These are phyloP conservation scores for Plebejus argus DNA, from an alignment of 2,888 invertebrate genomes.

Conservation along the genomic window DNA sequence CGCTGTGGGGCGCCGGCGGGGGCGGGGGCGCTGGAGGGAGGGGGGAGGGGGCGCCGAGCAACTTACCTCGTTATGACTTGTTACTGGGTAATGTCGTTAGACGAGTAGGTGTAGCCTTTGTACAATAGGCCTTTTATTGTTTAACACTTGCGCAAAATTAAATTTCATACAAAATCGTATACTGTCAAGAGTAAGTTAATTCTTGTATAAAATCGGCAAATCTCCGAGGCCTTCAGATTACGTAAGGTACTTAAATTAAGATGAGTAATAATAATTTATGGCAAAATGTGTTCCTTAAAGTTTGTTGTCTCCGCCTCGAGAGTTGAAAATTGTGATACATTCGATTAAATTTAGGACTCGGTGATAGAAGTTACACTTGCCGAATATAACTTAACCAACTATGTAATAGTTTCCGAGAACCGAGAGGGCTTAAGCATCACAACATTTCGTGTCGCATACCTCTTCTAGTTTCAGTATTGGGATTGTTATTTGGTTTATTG, in stretches of 20 bases:
- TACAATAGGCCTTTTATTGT: background rate
- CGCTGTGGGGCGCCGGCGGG: background rate
- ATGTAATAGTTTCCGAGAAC: background rate
- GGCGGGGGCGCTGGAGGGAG: background rate
- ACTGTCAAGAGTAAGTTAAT: no score
- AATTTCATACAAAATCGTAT: no score
- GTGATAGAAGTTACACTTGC: background rate
- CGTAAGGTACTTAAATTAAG: no score
- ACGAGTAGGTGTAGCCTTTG: background rate
- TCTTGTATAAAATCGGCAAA: no score
- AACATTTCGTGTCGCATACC: background rate
- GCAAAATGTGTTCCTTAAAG: background rate
- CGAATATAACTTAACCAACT: background rate
- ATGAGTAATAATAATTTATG: background rate
- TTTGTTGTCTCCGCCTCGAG: background rate
- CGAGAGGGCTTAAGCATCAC: background rate
- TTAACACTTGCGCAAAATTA: background rate
- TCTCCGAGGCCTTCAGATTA: no score
- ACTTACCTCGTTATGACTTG: slow-evolving; percentile 24
- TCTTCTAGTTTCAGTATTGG: background rate
- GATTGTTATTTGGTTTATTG: background rate
- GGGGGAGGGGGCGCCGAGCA: background rate
- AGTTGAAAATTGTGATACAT: background rate
- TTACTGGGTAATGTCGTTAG: slow-evolving; percentile 3
- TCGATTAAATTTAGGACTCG: background rate